Evolutionary conservation across 2,113 vertebrate species (phyloP).

Genomic region (Deroptyus accipitrinus): DNA sequence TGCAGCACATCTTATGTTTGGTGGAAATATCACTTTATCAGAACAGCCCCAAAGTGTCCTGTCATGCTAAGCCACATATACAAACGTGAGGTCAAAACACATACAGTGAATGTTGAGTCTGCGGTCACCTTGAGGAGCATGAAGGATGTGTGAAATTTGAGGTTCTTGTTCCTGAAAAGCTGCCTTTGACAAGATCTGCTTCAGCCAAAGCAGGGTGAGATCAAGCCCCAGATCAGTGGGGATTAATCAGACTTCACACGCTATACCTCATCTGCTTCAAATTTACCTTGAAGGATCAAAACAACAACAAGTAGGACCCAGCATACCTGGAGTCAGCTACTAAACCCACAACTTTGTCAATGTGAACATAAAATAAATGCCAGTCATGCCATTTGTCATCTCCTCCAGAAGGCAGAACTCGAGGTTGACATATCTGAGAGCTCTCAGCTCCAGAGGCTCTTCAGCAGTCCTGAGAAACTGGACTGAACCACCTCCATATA

Average conservation of each 20-base stretch:
- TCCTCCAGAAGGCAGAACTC: background rate
- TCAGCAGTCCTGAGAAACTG: background rate
- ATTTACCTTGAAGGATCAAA: background rate
- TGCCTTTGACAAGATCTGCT: background rate
- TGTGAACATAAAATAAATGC: background rate
- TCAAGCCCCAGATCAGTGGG: background rate
- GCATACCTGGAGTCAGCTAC: background rate
- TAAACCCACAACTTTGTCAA: background rate
- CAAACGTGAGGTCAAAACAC: background rate
- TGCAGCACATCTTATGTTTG: background rate
- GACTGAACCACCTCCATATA: too few species aligned
- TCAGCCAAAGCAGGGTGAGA: background rate
- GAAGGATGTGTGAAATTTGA: background rate
- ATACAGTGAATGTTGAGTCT: rapidly evolving
- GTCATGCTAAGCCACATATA: background rate
- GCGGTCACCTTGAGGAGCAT: rapidly evolving
- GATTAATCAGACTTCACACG: background rate
- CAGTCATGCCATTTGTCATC: background rate
- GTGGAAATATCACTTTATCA: background rate
- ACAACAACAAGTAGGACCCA: background rate
- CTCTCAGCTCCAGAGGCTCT: background rate
- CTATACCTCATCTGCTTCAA: background rate
- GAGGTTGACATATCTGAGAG: background rate
- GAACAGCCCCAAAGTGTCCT: background rate
- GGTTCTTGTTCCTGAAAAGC: background rate